phyloP scores from a whole-genome alignment of 2,113 vertebrate genomes.

The Leucosticte australis region DNA sequence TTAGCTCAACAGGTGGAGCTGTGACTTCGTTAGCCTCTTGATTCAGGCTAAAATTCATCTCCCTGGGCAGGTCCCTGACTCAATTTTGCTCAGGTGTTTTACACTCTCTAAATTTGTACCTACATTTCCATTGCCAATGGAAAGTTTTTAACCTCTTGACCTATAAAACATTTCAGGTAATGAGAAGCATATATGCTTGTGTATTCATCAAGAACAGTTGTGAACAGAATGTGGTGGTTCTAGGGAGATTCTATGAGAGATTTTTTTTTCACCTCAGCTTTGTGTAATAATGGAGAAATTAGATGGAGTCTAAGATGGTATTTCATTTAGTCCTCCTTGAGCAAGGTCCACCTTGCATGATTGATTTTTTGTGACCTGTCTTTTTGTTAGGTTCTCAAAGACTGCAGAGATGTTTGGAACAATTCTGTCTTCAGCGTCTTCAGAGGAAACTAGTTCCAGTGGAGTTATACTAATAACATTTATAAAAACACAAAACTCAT shows the following conservation, averaged over 20 bases:
- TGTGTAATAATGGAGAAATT: not conserved
- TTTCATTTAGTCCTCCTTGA: not conserved
- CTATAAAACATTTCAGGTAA: not conserved
- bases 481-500: not conserved
- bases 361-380: not conserved
- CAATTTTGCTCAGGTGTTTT: not conserved
- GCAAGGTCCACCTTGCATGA: not conserved
- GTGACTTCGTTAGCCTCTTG: slow-evolving; percentile 21
- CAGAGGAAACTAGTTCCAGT: not conserved
- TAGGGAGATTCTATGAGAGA: not conserved
- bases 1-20: slow-evolving; percentile 64
- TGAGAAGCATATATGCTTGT: not conserved
- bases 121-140: not conserved
- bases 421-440: not conserved
- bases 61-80: not conserved
- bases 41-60: not conserved
- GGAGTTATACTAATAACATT: not conserved
- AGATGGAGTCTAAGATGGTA: not conserved
- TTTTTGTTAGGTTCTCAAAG: not conserved
- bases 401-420: not conserved
- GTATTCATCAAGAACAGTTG: not conserved
- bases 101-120: not conserved
- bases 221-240: not conserved
- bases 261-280: not conserved
- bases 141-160: not conserved